Base-by-base conservation (phyloP, 1,140 invertebrate genomes). In the Pseudomyrmex gracilis region DNA sequence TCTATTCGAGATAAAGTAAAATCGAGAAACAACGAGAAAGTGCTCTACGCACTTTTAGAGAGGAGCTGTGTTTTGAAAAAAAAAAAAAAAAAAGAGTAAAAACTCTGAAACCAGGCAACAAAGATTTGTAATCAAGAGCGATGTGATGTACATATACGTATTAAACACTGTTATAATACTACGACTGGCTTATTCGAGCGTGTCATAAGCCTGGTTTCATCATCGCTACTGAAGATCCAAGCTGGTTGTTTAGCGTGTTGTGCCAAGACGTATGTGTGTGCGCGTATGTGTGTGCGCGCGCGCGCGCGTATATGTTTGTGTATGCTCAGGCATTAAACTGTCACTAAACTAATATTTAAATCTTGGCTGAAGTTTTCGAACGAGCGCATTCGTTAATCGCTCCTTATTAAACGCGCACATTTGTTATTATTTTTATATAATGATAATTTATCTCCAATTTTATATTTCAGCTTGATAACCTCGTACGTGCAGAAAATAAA, bases 271-370 rank as follows among this genome's bases (percentile, higher is more conserved):
- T 34, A 5, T 0, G 5, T 34, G 34, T 34, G 3, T 34, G 5
- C 0, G 34, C 0, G 34, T 7, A 0, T 34, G 34, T 0, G 24
- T 24, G 24, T 24, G 24, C 3, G 24, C 24, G 24, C 7, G 34
- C 7, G 5, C 7, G 7, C 34, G 34, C 34, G 34, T 34, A 34
- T 7, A 34, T 34, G 34, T 34, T 34, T 34, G 34, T 34, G 5
- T 22, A 15, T 22, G 58, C 20, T n/a, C n/a, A 60, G 60, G 73
- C 76, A 73, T 85, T 82, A 85, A 85, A 73, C 83, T 82, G 77
- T 82, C 83, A 71, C 17, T 55, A 66, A 73, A 82, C 43, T 66
- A 51, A 85, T 73, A 61, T 82, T 85, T 82, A 71, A 85, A 66
- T 73, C 61, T 85, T 85, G 68, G 68, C 83, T 64, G 17, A 61